These are phyloP conservation scores for Orgyia antiqua DNA, from an alignment of 2,888 invertebrate genomes.

Conservation along the genomic window DNA sequence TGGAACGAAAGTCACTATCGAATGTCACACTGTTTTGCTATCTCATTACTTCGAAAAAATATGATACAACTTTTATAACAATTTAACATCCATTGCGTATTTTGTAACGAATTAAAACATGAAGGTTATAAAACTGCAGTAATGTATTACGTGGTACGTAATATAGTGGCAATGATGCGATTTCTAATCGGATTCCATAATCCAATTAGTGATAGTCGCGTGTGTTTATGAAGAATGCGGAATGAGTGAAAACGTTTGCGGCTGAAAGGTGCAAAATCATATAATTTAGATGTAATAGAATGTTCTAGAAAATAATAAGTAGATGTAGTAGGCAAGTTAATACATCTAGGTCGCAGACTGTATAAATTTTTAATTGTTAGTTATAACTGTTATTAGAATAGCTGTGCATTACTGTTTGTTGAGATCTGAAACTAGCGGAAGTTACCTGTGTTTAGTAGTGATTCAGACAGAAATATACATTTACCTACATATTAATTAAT, in stretches of 20 bases:
- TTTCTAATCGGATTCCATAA: constrained; percentile 26
- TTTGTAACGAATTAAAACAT: constrained; percentile 2
- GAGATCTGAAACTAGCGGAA: no score
- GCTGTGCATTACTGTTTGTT: no score
- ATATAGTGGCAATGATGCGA: constrained; percentile 8
- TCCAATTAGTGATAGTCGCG: constrained; percentile 28
- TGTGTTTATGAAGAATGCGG: constrained; percentile 27
- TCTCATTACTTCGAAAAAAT: constrained; percentile 3
- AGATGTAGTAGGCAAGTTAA: no score
- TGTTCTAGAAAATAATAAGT: no score
- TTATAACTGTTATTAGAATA: no score
- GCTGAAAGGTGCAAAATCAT: constrained; percentile 27
- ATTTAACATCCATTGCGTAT: constrained; percentile 18
- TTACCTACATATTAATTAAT: no score
- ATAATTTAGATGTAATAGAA: no score
- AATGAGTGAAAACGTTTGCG: constrained; percentile 26
- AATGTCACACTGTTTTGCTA: constrained; percentile 37
- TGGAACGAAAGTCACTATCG: constrained; percentile 35
- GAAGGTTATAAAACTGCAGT: constrained; percentile 9
- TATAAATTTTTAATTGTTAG: no score
- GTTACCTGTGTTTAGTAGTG: no score
- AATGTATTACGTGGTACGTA: constrained; percentile 18
- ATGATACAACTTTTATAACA: not conserved
- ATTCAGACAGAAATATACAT: no score
- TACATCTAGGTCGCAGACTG: no score